phyloP scores from a whole-genome alignment of 2,888 invertebrate genomes.

The Andrena chrysosceles region DNA sequence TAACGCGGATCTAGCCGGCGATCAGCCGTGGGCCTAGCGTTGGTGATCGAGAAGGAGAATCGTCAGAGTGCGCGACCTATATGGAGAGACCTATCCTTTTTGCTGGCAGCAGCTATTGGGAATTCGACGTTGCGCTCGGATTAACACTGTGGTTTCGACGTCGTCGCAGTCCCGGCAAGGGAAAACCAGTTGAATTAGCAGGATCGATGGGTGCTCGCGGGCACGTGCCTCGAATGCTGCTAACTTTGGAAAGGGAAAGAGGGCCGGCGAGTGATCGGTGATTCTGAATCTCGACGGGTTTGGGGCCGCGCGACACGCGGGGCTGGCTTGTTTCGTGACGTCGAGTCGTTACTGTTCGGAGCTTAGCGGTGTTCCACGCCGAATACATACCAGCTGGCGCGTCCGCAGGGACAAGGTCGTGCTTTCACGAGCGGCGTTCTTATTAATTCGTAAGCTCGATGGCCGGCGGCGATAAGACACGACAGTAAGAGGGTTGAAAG shows the following conservation, averaged over 20 bases:
- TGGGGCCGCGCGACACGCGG: no score
- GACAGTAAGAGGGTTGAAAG: slow-evolving; percentile 16
- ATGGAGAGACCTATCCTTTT: no score
- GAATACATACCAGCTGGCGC: no score
- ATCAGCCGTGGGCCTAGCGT: not conserved
- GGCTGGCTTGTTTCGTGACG: no score
- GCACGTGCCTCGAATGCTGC: slow-evolving; percentile 64
- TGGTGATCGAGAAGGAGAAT: not conserved
- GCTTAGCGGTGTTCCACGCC: no score
- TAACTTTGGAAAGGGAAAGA: slow-evolving; percentile 21
- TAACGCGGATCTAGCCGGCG: no score
- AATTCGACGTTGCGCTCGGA: slow-evolving; percentile 19
- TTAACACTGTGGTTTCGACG: slow-evolving; percentile 4
- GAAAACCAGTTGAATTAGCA: slow-evolving; percentile 54
- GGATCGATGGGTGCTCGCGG: slow-evolving; percentile 60
- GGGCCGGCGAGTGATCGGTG: not conserved
- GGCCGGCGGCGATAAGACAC: slow-evolving; percentile 9
- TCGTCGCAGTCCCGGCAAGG: slow-evolving; percentile 18
- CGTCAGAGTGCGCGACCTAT: not conserved
- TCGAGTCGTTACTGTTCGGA: no score
- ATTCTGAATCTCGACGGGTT: no score
- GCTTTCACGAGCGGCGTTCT: slow-evolving; percentile 22
- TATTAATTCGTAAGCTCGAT: slow-evolving; percentile 27
- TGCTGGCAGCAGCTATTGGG: not conserved
- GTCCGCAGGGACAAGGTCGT: slow-evolving; percentile 27